Conservation (phyloP, 2,113 vertebrate species). For the Pollimyrus isidori region DNA sequence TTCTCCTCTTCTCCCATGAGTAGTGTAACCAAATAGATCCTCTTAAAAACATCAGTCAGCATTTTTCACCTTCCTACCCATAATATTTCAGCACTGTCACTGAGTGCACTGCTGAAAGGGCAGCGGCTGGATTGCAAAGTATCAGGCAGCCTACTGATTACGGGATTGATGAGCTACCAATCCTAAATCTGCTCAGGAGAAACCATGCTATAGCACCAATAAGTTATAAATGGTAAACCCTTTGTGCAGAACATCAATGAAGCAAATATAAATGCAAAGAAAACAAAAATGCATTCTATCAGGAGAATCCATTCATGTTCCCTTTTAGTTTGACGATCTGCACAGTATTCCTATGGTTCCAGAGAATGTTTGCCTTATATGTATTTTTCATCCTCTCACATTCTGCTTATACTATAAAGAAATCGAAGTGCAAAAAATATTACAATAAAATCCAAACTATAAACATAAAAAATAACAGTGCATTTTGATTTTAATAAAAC, state of each 20-base stretch:
- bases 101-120: background rate
- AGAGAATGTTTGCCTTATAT: background rate
- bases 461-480: background rate
- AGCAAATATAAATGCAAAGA: background rate
- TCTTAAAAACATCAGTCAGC: background rate
- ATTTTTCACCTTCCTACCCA: background rate
- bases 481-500: slow-evolving; percentile 3
- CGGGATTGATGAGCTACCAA: background rate
- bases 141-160: background rate
- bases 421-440: background rate
- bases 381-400: background rate
- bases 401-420: background rate
- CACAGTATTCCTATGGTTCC: background rate
- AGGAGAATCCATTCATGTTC: background rate
- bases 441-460: background rate
- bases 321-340: background rate
- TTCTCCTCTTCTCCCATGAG: background rate
- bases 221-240: background rate
- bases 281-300: background rate
- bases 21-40: background rate
- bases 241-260: background rate
- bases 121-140: background rate
- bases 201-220: background rate
- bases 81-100: background rate
- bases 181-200: background rate